Conservation (phyloP, 1,140 invertebrate species). For the Aphis gossypii region DNA sequence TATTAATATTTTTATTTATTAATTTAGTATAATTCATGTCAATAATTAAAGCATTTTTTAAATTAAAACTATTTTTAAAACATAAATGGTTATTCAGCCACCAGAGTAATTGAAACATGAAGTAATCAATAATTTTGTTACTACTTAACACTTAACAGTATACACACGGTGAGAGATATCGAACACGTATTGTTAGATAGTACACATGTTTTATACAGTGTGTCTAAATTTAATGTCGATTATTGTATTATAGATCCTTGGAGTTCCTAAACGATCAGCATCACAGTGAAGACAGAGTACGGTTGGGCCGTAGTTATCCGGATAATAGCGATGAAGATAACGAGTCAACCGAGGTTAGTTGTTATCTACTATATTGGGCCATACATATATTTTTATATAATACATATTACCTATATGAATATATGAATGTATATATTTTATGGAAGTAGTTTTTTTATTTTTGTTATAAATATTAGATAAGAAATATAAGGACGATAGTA, state of each 20-base stretch:
- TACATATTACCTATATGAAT: background rate
- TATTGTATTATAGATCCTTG: constrained; percentile 26
- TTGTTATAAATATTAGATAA: background rate
- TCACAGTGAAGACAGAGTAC: constrained; percentile 38
- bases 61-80: background rate
- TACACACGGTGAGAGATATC: background rate
- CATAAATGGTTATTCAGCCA: background rate
- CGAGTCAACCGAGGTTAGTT: constrained; percentile 42
- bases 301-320: constrained; percentile 47
- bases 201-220: background rate
- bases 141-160: background rate
- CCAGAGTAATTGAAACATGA: background rate
- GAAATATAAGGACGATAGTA: background rate
- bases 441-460: background rate
- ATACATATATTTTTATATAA: background rate
- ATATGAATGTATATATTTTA: background rate
- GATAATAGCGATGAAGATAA: constrained; percentile 50
- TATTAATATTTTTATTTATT: background rate
- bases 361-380: background rate
- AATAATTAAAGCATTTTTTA: background rate
- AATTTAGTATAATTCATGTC: background rate
- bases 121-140: background rate
- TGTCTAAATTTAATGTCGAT: background rate
- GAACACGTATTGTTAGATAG: background rate
- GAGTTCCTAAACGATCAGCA: constrained; percentile 50